Percentiles rank a stretch among this genome's conserved stretches.
These are phyloP conservation scores for Drosophila lacteicornis DNA, from an alignment of 1,140 invertebrate genomes.

Conservation along the genomic window DNA sequence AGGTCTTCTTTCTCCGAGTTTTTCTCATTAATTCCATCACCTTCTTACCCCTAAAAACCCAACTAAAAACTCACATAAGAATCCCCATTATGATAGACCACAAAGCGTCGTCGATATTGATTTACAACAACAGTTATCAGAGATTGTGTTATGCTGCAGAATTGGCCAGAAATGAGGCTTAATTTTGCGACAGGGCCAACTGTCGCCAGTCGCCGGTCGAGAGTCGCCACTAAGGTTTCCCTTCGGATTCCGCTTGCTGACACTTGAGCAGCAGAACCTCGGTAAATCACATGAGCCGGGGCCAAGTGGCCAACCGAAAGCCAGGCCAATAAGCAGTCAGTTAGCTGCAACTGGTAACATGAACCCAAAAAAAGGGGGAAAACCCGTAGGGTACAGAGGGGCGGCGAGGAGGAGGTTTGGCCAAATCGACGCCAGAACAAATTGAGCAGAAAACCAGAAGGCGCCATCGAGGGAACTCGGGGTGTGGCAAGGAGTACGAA, in stretches of 20 bases:
- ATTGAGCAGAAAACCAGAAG: constrained; percentile 84
- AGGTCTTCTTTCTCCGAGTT: not conserved
- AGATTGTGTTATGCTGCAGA: constrained; percentile 7
- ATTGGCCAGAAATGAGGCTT: constrained; percentile 33
- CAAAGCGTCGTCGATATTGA: constrained; percentile 49
- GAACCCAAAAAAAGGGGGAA: constrained; percentile 30
- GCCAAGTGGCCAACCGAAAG: constrained; percentile 33
- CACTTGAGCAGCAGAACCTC: constrained; percentile 60
- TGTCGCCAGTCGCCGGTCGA: constrained; percentile 34
- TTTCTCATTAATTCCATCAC: no score
- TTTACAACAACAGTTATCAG: constrained; percentile 48
- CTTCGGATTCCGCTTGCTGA: constrained; percentile 36
- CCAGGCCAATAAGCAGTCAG: constrained; percentile 62
- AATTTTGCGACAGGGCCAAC: constrained; percentile 43
- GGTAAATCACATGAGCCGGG: constrained; percentile 38
- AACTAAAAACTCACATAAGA: not conserved
- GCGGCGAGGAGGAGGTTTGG: not conserved
- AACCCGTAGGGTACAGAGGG: not conserved
- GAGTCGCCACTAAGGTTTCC: constrained; percentile 64
- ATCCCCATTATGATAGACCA: constrained; percentile 44
- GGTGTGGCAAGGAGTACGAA: constrained; percentile 24
- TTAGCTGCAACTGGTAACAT: constrained; percentile 73
- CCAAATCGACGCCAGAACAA: constrained; percentile 69
- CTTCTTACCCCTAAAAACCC: not conserved
- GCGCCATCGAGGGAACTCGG: constrained; percentile 58